phyloP scores from a whole-genome alignment of 2,797 vertebrate species.

The Merluccius polli region DNA sequence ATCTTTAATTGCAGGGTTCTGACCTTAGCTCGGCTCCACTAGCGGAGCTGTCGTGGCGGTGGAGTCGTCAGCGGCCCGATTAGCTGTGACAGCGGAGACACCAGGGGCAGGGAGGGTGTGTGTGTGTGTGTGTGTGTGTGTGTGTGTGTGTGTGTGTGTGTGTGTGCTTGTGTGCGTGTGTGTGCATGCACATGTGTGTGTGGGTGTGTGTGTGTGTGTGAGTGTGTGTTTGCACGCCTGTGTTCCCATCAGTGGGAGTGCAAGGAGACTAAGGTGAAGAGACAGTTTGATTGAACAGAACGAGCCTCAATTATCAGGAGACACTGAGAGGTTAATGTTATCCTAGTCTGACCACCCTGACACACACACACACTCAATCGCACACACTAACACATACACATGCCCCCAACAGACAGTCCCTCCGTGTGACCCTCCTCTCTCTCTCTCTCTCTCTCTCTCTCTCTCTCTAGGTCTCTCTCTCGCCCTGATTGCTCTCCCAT shows the following conservation, averaged over 20 bases:
- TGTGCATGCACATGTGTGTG: constrained; percentile 7
- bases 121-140: background rate
- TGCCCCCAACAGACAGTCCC: too few species aligned
- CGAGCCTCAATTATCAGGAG: constrained; percentile 73
- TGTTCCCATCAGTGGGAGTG: constrained; percentile 34
- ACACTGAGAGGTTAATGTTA: constrained; percentile 72
- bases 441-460: too few species aligned
- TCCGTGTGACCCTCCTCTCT: too few species aligned
- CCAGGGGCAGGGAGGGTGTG: constrained; percentile 6
- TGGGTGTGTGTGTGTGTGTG: constrained; percentile 1
- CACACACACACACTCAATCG: constrained; percentile 9
- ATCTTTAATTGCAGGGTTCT: constrained; percentile 77
- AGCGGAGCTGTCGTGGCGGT: constrained; percentile 70
- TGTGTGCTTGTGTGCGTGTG: background rate
- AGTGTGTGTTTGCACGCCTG: constrained; percentile 9
- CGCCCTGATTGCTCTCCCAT: too few species aligned
- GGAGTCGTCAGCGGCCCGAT: constrained; percentile 74
- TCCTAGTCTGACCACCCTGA: constrained; percentile 50
- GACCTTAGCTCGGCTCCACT: constrained; percentile 74
- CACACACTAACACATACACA: constrained; percentile 16
- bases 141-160: background rate
- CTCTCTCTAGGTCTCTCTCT: too few species aligned
- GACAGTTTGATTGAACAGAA: constrained; percentile 76
- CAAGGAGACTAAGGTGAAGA: constrained; percentile 60
- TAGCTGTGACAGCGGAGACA: constrained; percentile 62